Conservation (phyloP, 2,113 vertebrate genomes). For the Melanocharis versteri region DNA sequence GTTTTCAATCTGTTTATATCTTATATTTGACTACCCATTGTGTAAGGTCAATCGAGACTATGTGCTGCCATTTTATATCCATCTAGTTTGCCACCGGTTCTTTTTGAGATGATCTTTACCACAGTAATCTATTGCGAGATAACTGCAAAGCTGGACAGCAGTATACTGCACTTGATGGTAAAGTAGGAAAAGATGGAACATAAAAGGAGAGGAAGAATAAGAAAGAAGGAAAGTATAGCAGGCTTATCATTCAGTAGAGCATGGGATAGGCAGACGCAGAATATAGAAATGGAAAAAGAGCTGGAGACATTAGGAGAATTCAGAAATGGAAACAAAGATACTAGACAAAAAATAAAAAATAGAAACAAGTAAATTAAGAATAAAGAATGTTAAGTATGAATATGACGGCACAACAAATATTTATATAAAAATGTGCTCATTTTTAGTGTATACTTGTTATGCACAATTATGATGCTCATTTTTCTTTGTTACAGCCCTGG, state of each 20-base stretch:
- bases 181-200: neutral
- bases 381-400: neutral
- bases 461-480: neutral
- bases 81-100: neutral
- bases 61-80: neutral
- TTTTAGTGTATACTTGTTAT: neutral
- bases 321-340: neutral
- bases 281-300: neutral
- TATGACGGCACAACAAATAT: neutral
- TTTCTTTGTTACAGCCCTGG: neutral
- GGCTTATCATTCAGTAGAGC: fast-evolving
- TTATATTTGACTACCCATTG: neutral
- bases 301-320: neutral
- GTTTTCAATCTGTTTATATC: neutral
- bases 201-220: neutral
- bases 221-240: neutral
- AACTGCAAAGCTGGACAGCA: neutral
- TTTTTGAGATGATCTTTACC: neutral
- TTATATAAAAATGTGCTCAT: neutral
- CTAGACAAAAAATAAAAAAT: neutral
- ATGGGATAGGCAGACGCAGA: neutral
- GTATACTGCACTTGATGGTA: neutral
- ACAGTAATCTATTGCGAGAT: neutral
- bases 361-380: neutral
- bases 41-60: neutral